Evolutionary conservation across 2,797 vertebrate species (phyloP).

Genomic region (Onychomys arenicola): DNA sequence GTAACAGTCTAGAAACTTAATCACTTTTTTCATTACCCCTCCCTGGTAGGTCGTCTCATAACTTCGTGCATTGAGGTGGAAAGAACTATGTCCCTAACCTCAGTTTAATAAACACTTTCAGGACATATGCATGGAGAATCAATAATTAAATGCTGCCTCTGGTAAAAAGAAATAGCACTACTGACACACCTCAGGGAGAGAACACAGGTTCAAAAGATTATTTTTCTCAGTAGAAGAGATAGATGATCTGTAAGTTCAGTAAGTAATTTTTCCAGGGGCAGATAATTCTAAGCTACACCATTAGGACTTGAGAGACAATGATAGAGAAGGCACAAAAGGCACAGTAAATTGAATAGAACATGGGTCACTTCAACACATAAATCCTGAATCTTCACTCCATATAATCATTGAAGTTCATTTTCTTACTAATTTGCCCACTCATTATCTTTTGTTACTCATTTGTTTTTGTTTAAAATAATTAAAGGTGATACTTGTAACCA

Average conservation of each 20-base stretch:
- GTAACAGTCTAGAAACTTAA: conserved; percentile 79
- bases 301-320: conserved; percentile 60
- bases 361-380: conserved; percentile 52
- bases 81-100: conserved; percentile 68
- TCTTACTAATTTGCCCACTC: background rate
- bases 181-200: conserved; percentile 49
- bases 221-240: conserved; percentile 41
- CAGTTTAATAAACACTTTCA: conserved; percentile 73
- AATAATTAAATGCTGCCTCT: conserved; percentile 69
- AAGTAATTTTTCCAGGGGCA: conserved; percentile 64
- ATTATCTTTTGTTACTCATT: conserved; percentile 35
- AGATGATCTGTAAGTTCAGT: conserved; percentile 59
- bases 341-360: conserved; percentile 63
- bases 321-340: conserved; percentile 41
- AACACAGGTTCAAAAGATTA: conserved; percentile 1
- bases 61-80: conserved; percentile 66
- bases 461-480: conserved; percentile 59
- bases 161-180: conserved; percentile 62
- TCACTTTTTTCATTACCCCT: conserved; percentile 66
- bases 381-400: conserved; percentile 38
- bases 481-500: background rate
- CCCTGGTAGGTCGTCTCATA: conserved; percentile 71
- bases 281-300: conserved; percentile 65
- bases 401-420: conserved; percentile 20
- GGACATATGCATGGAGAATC: conserved; percentile 58